phyloP scores from a whole-genome alignment of 2,113 vertebrate genomes.

The Rynchops niger region DNA sequence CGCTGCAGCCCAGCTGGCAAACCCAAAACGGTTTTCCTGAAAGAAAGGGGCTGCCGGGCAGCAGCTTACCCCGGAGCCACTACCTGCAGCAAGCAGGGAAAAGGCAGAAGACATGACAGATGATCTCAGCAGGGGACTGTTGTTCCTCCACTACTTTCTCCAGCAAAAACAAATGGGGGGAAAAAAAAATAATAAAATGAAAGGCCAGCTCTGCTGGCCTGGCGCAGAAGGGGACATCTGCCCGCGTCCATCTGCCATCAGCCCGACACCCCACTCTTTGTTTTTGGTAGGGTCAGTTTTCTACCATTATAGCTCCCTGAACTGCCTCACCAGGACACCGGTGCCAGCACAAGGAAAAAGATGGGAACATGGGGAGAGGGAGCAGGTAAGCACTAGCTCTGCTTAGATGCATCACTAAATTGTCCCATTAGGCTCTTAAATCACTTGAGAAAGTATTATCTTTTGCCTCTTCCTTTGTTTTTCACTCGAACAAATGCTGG shows the following conservation, averaged over 20 bases:
- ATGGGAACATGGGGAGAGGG: background rate
- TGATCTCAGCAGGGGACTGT: conserved; percentile 46
- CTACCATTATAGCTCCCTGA: conserved; percentile 16
- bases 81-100: conserved; percentile 28
- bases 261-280: background rate
- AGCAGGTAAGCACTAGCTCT: conserved; percentile 11
- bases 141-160: background rate
- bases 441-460: background rate
- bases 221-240: conserved; percentile 56
- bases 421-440: background rate
- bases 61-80: background rate
- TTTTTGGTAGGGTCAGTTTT: background rate
- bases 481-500: background rate
- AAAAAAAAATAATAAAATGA: background rate
- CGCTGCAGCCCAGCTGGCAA: conserved; percentile 1
- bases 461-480: conserved; percentile 31
- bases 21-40: background rate
- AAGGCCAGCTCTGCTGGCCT: conserved; percentile 27
- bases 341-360: background rate
- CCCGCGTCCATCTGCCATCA: conserved; percentile 36
- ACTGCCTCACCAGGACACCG: conserved; percentile 24
- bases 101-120: conserved; percentile 49
- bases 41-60: background rate
- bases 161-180: background rate
- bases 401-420: background rate